Evolutionary conservation across 2,888 invertebrate genomes (phyloP).

Genomic region (Platerodrilus igneus): DNA sequence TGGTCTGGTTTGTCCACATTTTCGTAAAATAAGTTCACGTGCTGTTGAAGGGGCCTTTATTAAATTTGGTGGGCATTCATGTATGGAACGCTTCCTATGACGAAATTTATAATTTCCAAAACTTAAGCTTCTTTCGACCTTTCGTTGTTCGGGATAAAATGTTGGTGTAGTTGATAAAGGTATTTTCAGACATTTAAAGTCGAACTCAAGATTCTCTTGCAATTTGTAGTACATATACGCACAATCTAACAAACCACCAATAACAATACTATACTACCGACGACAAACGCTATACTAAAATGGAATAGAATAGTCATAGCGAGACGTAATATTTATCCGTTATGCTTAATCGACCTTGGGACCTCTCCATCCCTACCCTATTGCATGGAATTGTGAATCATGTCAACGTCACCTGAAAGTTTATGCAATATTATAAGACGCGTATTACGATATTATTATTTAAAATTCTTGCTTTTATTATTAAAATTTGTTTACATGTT

Average conservation of each 20-base stretch:
- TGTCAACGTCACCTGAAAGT: too few relatives aligned
- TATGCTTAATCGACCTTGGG: conserved; percentile 13
- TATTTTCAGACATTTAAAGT: conserved; percentile 21
- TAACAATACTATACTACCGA: too few relatives aligned
- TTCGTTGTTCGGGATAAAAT: too few relatives aligned
- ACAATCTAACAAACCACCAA: too few relatives aligned
- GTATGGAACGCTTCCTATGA: conserved; percentile 13
- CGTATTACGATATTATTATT: too few relatives aligned
- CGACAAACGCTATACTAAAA: conserved; percentile 3
- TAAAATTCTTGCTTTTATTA: too few relatives aligned
- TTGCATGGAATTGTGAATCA: too few relatives aligned
- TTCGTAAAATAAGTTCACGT: conserved; percentile 54
- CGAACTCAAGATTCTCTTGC: conserved; percentile 16
- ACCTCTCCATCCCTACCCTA: conserved; percentile 12
- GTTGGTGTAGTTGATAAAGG: too few relatives aligned
- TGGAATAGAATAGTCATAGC: conserved; percentile 3
- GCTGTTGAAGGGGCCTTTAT: conserved; percentile 44
- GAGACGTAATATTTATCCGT: conserved; percentile 17
- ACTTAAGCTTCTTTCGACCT: too few relatives aligned
- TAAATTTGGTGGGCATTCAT: conserved; percentile 10
- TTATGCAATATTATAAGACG: too few relatives aligned
- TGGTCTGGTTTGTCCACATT: conserved; percentile 62
- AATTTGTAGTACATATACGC: conserved; percentile 17
- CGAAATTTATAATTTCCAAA: too few relatives aligned
- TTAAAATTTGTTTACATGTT: too few relatives aligned